Evolutionary conservation across 2,113 vertebrate species (phyloP).

Genomic region (Phoxinus phoxinus): DNA sequence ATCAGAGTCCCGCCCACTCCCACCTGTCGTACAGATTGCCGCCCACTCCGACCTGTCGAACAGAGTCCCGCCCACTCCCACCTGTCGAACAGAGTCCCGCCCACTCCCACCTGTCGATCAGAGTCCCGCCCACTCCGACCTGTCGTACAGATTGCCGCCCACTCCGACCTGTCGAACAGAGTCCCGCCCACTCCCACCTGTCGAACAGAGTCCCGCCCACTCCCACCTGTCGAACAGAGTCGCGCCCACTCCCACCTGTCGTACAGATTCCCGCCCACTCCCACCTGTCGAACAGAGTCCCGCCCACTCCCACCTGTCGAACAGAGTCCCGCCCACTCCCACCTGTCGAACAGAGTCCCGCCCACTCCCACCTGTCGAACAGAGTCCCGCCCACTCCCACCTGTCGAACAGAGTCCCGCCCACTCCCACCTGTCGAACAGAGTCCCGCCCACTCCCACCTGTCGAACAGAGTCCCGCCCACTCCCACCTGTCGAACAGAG

Average conservation of each 20-base stretch:
- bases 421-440: background rate
- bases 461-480: fast-evolving
- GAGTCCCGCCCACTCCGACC: background rate
- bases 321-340: background rate
- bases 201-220: background rate
- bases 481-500: no score
- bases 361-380: background rate
- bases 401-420: background rate
- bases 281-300: background rate
- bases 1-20: background rate
- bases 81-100: background rate
- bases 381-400: background rate
- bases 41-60: background rate
- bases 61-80: background rate
- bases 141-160: background rate
- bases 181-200: background rate
- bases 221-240: background rate
- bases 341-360: background rate
- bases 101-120: background rate
- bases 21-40: background rate
- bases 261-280: background rate
- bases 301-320: background rate
- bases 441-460: background rate
- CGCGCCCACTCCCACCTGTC: no score
- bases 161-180: background rate